These are phyloP conservation scores for Balaeniceps rex DNA, from an alignment of 2,113 vertebrate genomes.

Conservation along the genomic window DNA sequence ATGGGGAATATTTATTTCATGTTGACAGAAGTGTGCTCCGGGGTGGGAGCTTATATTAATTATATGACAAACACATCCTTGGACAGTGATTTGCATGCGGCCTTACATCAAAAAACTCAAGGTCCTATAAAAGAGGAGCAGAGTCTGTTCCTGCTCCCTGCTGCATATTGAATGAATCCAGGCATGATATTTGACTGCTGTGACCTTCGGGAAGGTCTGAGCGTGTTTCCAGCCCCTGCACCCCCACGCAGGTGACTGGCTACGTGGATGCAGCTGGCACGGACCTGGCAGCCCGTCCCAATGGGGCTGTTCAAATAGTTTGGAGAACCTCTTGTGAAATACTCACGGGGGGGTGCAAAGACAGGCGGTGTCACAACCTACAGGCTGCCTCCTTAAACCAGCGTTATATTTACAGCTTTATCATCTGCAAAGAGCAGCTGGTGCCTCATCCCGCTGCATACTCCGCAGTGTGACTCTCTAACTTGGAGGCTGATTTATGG, in stretches of 20 bases:
- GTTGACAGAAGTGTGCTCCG: constrained; percentile 8
- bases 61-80: constrained; percentile 55
- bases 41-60: constrained; percentile 50
- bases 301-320: not conserved
- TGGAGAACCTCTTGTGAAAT: not conserved
- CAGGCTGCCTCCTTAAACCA: not conserved
- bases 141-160: not conserved
- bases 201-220: constrained; percentile 36
- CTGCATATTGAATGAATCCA: constrained; percentile 22
- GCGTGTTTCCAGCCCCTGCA: not conserved
- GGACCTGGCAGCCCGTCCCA: not conserved
- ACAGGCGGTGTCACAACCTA: not conserved
- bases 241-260: not conserved
- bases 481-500: constrained; percentile 55
- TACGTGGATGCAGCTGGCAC: not conserved
- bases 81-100: constrained; percentile 30
- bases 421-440: constrained; percentile 46
- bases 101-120: constrained; percentile 38
- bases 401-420: not conserved
- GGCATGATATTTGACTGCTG: not conserved
- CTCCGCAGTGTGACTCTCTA: not conserved
- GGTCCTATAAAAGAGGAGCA: not conserved
- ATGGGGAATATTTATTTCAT: constrained; percentile 24
- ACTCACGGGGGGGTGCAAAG: not conserved
- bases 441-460: not conserved